Evolutionary conservation across 2,113 vertebrate species (phyloP), one percentile per base, ranked within the genome.

Genomic region (Leptosomus discolor): DNA sequence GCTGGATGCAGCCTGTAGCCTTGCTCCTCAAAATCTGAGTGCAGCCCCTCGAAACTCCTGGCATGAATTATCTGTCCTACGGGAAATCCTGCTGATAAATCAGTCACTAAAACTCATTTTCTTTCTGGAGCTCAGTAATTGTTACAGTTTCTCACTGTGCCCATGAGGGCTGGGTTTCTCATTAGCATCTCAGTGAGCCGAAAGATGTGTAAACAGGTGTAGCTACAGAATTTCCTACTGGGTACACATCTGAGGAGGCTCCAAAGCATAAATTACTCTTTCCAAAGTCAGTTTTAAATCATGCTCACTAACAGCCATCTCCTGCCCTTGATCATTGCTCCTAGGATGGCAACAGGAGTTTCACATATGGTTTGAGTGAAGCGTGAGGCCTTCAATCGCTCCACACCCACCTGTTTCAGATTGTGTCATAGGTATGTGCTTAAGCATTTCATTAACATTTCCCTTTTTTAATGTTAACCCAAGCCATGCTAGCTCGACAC

Each of bases 321-420:
- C 92, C 84, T 79, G 92, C 91, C 91, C 96, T 97, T 96, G 94
- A 95, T 95, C 96, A 53, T 45, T 81, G 71, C 46, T 96, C 75
- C 75, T 63, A 95, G 81, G 95, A 97, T 76, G 94, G 91, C 96
- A 60, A 23, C 18, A 53, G 93, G 92, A 74, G 45, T 86, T 90
- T 67, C 94, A 97, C 93, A 95, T 97, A 93, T 96, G 96, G 93
- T 97, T 97, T 96, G 92, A 96, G 96, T 96, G 97, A 95, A 95
- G 91, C 32, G 9, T 36, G 80, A 94, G 90, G 79, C 90, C 57
- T 93, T 88, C 96, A 90, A 37, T 39, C 1, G 68, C 81, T 76
- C 92, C 68, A 50, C 65, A 87, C 88, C 96, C 96, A 96, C 97
- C 97, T 96, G 97, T 96, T 96, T 97, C 97, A 92, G 82, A 97